Evolutionary conservation across 2,113 vertebrate genomes (phyloP).

Genomic region (Heptranchias perlo): DNA sequence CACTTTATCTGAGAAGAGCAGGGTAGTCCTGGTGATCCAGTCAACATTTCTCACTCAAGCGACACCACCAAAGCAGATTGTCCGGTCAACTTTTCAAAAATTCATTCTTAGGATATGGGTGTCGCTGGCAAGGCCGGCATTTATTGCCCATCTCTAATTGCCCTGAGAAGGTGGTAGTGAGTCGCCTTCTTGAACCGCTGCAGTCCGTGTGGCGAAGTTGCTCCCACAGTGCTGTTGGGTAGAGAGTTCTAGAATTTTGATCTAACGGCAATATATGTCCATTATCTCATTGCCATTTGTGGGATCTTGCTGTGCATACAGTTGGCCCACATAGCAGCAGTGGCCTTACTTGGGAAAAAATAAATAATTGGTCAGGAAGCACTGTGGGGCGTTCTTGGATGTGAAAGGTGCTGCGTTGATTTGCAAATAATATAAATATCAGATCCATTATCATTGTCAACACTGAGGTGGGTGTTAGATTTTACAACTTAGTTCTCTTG

Average conservation of each 20-base stretch:
- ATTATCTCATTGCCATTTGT: neutral
- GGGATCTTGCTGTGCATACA: neutral
- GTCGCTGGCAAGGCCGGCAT: neutral
- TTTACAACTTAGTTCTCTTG: neutral
- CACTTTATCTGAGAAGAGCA: neutral
- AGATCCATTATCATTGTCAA: neutral
- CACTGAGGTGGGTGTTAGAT: neutral
- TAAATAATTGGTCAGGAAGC: neutral
- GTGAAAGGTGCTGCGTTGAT: neutral
- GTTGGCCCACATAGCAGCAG: neutral
- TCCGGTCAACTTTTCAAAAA: neutral
- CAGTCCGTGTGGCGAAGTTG: neutral
- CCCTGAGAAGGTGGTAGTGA: neutral
- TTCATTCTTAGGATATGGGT: neutral
- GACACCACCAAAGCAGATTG: neutral
- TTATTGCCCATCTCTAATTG: neutral
- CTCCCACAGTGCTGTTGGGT: neutral
- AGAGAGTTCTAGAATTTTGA: neutral
- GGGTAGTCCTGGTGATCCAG: neutral
- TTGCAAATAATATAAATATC: neutral
- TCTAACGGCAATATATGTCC: neutral
- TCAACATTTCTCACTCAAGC: neutral
- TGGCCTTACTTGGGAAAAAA: neutral
- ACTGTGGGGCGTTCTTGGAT: neutral
- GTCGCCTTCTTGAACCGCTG: neutral